A percentile compares a stretch with the other conserved stretches of the same genome.
Conservation (phyloP, 2,113 vertebrate species). For the Hassar affinis region DNA sequence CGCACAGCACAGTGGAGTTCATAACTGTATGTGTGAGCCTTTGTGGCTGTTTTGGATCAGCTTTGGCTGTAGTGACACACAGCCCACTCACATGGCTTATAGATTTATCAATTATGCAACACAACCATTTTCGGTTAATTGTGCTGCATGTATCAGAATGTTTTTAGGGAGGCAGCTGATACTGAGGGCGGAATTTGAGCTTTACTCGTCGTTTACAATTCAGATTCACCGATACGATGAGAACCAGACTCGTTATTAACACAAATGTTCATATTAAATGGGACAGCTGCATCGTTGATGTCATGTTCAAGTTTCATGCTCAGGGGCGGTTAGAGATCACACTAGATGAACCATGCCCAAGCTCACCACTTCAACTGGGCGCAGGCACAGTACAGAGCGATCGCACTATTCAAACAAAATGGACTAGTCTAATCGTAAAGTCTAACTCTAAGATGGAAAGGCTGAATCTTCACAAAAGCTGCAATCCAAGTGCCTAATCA, state of each 20-base stretch:
- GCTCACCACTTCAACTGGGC: not conserved
- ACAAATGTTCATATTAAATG: no score
- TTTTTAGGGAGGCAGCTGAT: not conserved
- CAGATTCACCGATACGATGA: no score
- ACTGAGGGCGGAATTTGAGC: not conserved
- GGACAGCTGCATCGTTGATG: not conserved
- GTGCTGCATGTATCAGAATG: not conserved
- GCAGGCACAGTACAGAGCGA: not conserved
- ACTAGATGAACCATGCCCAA: not conserved
- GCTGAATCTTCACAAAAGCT: constrained; percentile 51
- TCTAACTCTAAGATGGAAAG: constrained; percentile 40
- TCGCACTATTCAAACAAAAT: no score
- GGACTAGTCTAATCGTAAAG: no score
- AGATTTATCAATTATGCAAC: not conserved
- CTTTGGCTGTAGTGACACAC: not conserved
- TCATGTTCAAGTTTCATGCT: not conserved
- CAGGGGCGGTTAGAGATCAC: not conserved
- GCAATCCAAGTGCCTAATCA: constrained; percentile 60
- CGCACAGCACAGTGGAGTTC: not conserved
- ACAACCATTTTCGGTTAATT: not conserved
- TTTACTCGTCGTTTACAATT: no score
- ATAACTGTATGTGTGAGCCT: not conserved
- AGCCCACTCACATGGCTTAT: not conserved
- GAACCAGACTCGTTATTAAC: no score
- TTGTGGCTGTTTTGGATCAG: not conserved